Conservation (phyloP, 37 sponge, comb jelly and placozoan genomes). For the Agelas oroides region DNA sequence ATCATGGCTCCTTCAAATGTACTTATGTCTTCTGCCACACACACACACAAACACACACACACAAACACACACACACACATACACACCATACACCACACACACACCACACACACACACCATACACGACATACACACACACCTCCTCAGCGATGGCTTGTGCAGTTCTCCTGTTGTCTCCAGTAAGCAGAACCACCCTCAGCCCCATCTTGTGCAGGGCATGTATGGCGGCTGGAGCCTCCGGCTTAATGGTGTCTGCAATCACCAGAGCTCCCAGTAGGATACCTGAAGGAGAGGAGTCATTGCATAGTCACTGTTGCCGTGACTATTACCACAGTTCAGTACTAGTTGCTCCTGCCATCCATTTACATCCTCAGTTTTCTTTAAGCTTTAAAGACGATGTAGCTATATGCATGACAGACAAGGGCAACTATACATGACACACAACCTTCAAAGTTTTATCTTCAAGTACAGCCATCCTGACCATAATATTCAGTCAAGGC, state of each 20-base stretch:
- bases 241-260: slow-evolving; percentile 84
- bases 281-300: too few species aligned
- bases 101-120: not conserved
- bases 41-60: slow-evolving; percentile 45
- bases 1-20: too few species aligned
- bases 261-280: slow-evolving; percentile 61
- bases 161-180: slow-evolving; percentile 95
- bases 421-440: too few species aligned
- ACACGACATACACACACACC: slow-evolving; percentile 24
- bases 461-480: too few species aligned
- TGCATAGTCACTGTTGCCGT: too few species aligned
- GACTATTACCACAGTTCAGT: too few species aligned
- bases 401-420: too few species aligned
- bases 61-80: slow-evolving; percentile 46
- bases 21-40: not conserved
- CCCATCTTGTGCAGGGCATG: slow-evolving; percentile 59
- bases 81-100: slow-evolving; percentile 58
- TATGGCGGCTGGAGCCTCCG: slow-evolving; percentile 73
- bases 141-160: slow-evolving; percentile 93
- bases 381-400: too few species aligned
- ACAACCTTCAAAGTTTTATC: too few species aligned
- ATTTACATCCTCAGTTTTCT: too few species aligned
- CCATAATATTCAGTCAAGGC: too few species aligned
- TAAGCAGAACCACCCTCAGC: slow-evolving; percentile 80
- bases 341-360: too few species aligned